These are phyloP conservation scores for Tetheella fluctuosa DNA, from an alignment of 2,888 invertebrate genomes.

Conservation along the genomic window DNA sequence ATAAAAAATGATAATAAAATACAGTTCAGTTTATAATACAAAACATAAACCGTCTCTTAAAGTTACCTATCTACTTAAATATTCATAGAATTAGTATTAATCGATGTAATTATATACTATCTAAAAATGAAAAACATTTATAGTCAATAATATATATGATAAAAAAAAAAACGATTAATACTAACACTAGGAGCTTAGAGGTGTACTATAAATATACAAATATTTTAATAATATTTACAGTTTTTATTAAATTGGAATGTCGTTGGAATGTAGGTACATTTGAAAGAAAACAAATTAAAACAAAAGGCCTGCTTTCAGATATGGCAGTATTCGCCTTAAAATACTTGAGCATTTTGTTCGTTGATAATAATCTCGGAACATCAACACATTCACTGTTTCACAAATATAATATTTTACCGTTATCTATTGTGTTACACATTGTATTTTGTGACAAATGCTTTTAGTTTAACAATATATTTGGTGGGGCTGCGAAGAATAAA, in stretches of 20 bases:
- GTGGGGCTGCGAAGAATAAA: conserved; percentile 74
- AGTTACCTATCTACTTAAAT: conserved; percentile 45
- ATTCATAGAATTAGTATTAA: conserved; percentile 53
- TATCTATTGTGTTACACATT: conserved; percentile 24
- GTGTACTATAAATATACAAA: conserved; percentile 70
- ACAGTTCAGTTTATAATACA: conserved; percentile 77
- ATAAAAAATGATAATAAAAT: conserved; percentile 50
- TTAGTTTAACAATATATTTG: conserved; percentile 57
- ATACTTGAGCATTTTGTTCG: conserved; percentile 80
- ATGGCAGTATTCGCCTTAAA: conserved; percentile 78
- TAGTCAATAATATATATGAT: conserved; percentile 15
- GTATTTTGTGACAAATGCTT: conserved; percentile 52
- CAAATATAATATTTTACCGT: conserved; percentile 23
- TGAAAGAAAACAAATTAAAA: conserved; percentile 36
- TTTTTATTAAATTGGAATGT: conserved; percentile 52
- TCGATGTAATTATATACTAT: conserved; percentile 19
- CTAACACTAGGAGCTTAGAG: conserved; percentile 55
- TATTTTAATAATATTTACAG: conserved; percentile 68
- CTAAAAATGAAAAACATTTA: not conserved
- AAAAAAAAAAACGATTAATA: conserved; percentile 42
- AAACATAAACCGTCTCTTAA: conserved; percentile 66
- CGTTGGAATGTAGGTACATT: conserved; percentile 50
- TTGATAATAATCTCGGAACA: conserved; percentile 68
- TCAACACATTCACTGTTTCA: conserved; percentile 83
- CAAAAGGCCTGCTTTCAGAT: conserved; percentile 58